A percentile compares a stretch with the other conserved stretches of the same genome.
Evolutionary conservation across 2,797 vertebrate genomes (phyloP).

Genomic region (Anomalospiza imberbis): DNA sequence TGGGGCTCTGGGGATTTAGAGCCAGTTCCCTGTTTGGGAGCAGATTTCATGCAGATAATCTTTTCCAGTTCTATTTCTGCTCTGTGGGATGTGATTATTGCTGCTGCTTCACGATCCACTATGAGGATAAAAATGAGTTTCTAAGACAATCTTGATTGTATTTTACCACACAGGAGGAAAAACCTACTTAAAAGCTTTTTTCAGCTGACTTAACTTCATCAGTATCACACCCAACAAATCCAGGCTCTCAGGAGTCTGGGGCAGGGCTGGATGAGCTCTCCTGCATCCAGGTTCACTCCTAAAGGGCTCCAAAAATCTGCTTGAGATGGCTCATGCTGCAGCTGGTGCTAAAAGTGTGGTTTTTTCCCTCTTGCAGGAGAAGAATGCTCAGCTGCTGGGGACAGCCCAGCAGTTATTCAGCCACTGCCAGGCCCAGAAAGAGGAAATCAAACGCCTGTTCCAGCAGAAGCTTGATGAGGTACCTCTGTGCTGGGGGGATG

Average conservation of each 20-base stretch:
- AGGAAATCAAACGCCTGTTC: conserved; percentile 91
- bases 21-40: conserved; percentile 2
- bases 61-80: neutral
- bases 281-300: neutral
- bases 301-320: neutral
- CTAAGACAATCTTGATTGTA: neutral
- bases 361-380: conserved; percentile 76
- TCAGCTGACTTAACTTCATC: neutral
- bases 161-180: neutral
- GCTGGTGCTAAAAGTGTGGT: neutral
- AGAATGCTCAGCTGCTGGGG: conserved; percentile 87
- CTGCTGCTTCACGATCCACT: neutral
- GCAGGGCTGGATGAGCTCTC: neutral
- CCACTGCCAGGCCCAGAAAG: conserved; percentile 92
- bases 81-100: neutral
- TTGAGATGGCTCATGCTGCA: neutral
- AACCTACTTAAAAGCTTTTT: neutral
- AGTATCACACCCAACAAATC: neutral
- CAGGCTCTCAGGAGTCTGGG: neutral
- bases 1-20: neutral
- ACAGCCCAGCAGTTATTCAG: conserved; percentile 89
- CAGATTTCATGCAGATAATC: conserved; percentile 35
- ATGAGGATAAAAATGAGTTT: neutral
- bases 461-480: conserved; percentile 98
- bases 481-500: neutral